These are phyloP conservation scores for Dichetophora obliterata DNA, from an alignment of 2,888 invertebrate genomes.

Conservation along the genomic window DNA sequence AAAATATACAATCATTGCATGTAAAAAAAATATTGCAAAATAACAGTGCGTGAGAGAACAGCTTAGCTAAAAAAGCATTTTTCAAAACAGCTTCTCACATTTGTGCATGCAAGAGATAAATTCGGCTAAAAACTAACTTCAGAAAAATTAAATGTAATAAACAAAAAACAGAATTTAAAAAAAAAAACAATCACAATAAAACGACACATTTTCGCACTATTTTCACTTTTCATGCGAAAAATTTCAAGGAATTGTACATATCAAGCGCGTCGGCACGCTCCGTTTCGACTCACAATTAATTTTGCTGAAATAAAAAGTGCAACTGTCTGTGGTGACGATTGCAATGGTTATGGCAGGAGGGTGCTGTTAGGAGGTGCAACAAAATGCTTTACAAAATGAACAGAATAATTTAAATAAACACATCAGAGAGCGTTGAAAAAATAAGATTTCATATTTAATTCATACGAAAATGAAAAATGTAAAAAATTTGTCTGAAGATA, in stretches of 20 bases:
- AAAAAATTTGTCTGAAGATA: slow-evolving; percentile 66
- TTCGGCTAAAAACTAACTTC: background rate
- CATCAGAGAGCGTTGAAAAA: slow-evolving; percentile 26
- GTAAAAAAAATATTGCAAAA: too few species aligned
- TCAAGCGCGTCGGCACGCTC: slow-evolving; percentile 69
- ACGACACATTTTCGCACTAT: slow-evolving; percentile 34
- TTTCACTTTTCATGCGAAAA: slow-evolving; percentile 61
- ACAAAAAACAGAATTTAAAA: background rate
- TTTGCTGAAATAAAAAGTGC: slow-evolving; percentile 49
- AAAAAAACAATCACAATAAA: background rate
- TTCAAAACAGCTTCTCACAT: background rate
- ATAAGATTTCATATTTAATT: slow-evolving; percentile 60
- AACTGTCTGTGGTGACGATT: slow-evolving; percentile 19
- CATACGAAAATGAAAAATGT: slow-evolving; percentile 57
- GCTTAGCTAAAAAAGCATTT: too few species aligned
- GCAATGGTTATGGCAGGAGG: background rate
- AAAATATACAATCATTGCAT: too few species aligned
- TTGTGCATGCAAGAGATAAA: background rate
- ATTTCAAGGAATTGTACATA: slow-evolving; percentile 69
- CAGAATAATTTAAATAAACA: slow-evolving; percentile 40
- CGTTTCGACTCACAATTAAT: slow-evolving; percentile 68
- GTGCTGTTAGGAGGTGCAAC: slow-evolving; percentile 20
- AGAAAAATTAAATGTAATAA: background rate
- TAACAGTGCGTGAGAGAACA: too few species aligned
- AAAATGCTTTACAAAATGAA: slow-evolving; percentile 34